These are phyloP conservation scores for Botia almorhae DNA, from an alignment of 2,797 vertebrate species.

Conservation along the genomic window DNA sequence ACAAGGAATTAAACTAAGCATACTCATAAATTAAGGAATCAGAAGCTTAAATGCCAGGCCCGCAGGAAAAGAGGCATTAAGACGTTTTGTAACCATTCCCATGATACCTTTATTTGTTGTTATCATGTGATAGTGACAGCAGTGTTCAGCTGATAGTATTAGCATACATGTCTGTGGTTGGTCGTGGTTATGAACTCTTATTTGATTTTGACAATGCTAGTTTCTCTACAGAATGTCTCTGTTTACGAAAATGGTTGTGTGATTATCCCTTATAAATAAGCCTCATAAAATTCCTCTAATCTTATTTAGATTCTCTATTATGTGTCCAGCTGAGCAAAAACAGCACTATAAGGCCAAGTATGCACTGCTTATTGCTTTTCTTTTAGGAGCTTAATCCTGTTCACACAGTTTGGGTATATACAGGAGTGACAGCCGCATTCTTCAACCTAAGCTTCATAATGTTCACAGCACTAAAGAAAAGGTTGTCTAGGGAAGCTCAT, in stretches of 20 bases:
- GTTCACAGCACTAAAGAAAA: neutral
- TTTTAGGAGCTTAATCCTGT: neutral
- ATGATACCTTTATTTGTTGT: neutral
- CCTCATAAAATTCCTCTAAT: neutral
- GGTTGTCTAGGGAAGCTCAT: neutral
- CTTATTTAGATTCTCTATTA: neutral
- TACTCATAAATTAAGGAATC: constrained; percentile 16
- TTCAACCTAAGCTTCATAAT: neutral
- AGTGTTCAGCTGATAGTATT: constrained; percentile 20
- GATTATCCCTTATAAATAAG: constrained; percentile 3
- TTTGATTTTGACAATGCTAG: neutral
- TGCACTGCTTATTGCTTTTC: neutral
- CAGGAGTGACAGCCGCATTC: neutral
- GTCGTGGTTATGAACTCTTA: neutral
- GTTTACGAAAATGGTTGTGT: neutral
- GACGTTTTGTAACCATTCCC: constrained; percentile 7
- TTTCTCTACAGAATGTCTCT: neutral
- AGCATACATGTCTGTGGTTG: neutral
- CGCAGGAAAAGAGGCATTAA: neutral
- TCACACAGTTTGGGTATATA: neutral
- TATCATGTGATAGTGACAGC: constrained; percentile 4
- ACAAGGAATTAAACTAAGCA: constrained; percentile 39
- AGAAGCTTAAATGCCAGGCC: constrained; percentile 4
- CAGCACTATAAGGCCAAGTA: constrained; percentile 4
- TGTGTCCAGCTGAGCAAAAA: neutral